Conservation (phyloP, 1,140 invertebrate genomes). For the Acromyrmex echinatior region DNA sequence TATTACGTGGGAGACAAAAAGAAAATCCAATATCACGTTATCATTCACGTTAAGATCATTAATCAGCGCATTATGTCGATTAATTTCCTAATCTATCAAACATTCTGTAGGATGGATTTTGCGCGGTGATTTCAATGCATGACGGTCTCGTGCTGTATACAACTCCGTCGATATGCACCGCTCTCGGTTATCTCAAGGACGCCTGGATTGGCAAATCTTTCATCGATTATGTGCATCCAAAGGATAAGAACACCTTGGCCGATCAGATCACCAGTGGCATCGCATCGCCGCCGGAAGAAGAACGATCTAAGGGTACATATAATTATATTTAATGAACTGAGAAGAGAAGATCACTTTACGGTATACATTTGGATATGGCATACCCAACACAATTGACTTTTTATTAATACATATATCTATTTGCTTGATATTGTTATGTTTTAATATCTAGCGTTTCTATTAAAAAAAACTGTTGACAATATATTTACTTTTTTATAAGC, state of each 20-base stretch:
- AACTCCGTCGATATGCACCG: conserved; percentile 89
- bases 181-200: conserved; percentile 93
- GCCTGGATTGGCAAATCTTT: conserved; percentile 95
- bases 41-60: background rate
- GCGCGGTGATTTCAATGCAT: conserved; percentile 93
- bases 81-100: background rate
- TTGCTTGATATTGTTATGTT: no score
- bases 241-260: conserved; percentile 89
- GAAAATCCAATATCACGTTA: background rate
- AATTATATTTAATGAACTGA: background rate
- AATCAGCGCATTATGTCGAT: background rate
- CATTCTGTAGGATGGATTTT: conserved; percentile 90
- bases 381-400: no score
- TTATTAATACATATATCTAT: no score
- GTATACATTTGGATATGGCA: no score
- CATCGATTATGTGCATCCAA: conserved; percentile 94
- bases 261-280: conserved; percentile 88
- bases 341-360: background rate
- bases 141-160: conserved; percentile 93
- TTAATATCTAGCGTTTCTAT: no score
- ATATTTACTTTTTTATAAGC: no score
- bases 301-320: conserved; percentile 74
- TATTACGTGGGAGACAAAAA: background rate
- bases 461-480: no score
- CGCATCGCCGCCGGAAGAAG: conserved; percentile 73